phyloP scores from a whole-genome alignment of 1,140 invertebrate genomes.

The Drosophila willistoni region DNA sequence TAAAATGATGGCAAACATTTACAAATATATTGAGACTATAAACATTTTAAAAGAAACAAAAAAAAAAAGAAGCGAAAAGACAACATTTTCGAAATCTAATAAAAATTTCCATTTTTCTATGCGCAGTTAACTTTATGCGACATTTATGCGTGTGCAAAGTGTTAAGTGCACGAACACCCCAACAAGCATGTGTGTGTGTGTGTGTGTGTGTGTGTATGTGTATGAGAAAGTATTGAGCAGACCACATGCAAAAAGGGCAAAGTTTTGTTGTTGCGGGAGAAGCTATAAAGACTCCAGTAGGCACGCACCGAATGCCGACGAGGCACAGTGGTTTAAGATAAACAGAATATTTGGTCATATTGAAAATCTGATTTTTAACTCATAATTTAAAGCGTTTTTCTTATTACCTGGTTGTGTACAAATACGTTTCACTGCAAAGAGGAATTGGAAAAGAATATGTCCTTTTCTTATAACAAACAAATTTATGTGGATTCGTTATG shows the following conservation, averaged over 20 bases:
- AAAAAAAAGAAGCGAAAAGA: conserved; percentile 42
- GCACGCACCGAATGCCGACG: conserved; percentile 54
- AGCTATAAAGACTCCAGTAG: conserved; percentile 54
- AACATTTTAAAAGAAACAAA: conserved; percentile 59
- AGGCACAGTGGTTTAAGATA: conserved; percentile 33
- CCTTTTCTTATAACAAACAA: too few relatives aligned
- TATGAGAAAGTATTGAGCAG: conserved; percentile 38
- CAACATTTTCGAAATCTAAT: conserved; percentile 67
- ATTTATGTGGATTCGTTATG: too few relatives aligned
- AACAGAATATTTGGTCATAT: too few relatives aligned
- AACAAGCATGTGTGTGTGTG: conserved; percentile 8
- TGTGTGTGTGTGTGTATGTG: conserved; percentile 16
- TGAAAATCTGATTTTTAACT: too few relatives aligned
- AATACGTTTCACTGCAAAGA: too few relatives aligned
- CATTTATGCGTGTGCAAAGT: conserved; percentile 70
- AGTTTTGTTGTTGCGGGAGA: conserved; percentile 57
- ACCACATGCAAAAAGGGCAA: conserved; percentile 62
- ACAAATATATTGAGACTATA: conserved; percentile 70
- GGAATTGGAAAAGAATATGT: too few relatives aligned
- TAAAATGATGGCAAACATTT: conserved; percentile 72
- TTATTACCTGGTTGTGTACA: too few relatives aligned
- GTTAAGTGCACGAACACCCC: conserved; percentile 52
- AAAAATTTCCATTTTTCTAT: conserved; percentile 79
- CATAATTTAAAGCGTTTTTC: too few relatives aligned
- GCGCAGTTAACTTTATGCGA: conserved; percentile 79